Conservation (phyloP, 2,113 vertebrate genomes). For the Elaphurus davidianus region DNA sequence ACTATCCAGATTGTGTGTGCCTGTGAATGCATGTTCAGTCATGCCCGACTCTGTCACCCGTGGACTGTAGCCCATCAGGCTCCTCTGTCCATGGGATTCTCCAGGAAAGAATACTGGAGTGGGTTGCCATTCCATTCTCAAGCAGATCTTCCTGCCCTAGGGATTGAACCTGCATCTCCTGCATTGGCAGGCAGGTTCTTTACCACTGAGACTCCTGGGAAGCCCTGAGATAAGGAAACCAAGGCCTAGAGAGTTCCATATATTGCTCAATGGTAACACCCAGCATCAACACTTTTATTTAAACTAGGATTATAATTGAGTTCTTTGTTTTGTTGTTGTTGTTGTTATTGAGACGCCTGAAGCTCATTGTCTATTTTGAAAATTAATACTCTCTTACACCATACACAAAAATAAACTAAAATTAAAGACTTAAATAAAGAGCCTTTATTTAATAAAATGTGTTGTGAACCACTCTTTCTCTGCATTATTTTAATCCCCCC, state of each 20-base stretch:
- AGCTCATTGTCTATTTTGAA: neutral
- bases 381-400: neutral
- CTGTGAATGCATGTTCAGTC: neutral
- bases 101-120: neutral
- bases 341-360: neutral
- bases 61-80: neutral
- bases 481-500: neutral
- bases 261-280: neutral
- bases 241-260: neutral
- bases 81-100: neutral
- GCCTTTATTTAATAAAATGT: neutral
- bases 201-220: neutral
- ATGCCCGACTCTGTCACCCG: neutral
- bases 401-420: neutral
- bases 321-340: neutral
- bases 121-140: neutral
- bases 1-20: neutral
- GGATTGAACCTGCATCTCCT: neutral
- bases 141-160: neutral
- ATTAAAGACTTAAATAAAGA: neutral
- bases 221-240: neutral
- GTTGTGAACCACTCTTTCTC: neutral
- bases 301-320: neutral
- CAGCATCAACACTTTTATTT: neutral
- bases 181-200: neutral